phyloP scores from a whole-genome alignment of 2,113 vertebrate genomes.

The Toxotes jaculatrix region DNA sequence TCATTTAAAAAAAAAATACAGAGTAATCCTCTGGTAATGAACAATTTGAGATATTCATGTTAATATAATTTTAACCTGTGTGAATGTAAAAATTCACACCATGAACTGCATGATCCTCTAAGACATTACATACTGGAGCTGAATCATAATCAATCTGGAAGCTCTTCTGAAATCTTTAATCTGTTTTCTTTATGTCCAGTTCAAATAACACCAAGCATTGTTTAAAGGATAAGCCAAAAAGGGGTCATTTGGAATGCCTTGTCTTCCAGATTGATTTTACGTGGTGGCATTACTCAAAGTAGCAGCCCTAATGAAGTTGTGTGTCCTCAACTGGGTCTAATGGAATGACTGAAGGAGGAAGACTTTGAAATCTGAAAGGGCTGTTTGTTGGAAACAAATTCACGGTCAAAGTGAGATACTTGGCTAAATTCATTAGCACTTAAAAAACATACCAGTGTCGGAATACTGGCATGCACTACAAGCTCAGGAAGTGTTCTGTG shows the following conservation, averaged over 20 bases:
- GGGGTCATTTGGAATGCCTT: slow-evolving; percentile 50
- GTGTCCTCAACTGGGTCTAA: slow-evolving; percentile 66
- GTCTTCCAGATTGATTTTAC: slow-evolving; percentile 68
- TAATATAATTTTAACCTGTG: not conserved
- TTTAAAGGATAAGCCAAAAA: slow-evolving; percentile 56
- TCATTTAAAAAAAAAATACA: not conserved
- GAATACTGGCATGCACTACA: not conserved
- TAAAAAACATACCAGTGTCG: not conserved
- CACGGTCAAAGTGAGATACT: slow-evolving; percentile 29
- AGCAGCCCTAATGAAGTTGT: slow-evolving; percentile 57
- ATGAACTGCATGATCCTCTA: slow-evolving; percentile 1
- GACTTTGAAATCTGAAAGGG: slow-evolving; percentile 65
- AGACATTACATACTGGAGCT: not conserved
- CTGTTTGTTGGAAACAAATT: slow-evolving; percentile 27
- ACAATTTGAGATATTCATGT: not conserved
- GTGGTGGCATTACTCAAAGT: slow-evolving; percentile 59
- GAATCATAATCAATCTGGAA: slow-evolving; percentile 26
- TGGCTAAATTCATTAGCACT: slow-evolving; percentile 13
- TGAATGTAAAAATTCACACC: not conserved
- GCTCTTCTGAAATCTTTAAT: slow-evolving; percentile 5
- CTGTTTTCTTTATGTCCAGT: slow-evolving; percentile 11
- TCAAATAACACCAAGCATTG: slow-evolving; percentile 18
- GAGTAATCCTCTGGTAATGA: not conserved
- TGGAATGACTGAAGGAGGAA: slow-evolving; percentile 67
- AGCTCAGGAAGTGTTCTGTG: not conserved